Evolutionary conservation across 92 coral and sea anemone species (phyloP), one percentile per base, ranked within the genome.

Genomic region (Ricordea florida): DNA sequence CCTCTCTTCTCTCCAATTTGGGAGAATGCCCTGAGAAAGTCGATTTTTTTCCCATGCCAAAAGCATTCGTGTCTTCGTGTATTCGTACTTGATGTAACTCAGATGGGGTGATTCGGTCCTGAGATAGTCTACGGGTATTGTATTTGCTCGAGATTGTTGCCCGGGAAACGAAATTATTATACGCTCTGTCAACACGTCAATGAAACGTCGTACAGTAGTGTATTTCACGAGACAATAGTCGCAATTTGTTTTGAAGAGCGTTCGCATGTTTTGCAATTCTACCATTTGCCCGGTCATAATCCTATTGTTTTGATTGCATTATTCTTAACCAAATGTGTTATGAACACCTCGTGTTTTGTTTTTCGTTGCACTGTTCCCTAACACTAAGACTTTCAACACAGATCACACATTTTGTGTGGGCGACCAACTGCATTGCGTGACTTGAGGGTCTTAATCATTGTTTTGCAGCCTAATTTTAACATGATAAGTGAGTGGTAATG

Each of bases 401-500:
- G 76, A 69, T 37, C 37, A 20, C n/a, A 8, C 14, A 45, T 0
- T 26, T 1, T 2, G 16, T 17, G 27, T n/a, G n/a, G n/a, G n/a
- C n/a, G 26, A 18, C 17, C 30, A 46, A 9, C 22, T 42, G 52
- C 4, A 26, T 49, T 50, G 75, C 62, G 61, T 68, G 62, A 68
- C 62, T 7, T 4, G 62, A 51, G 25, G 4, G 16, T 27, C 62
- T 36, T 28, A n/a, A 18, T 52, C 20, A 67, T 67, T n/a, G 74
- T 67, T 35, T 36, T 20, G 14, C 35, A 64, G 28, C 52, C 50
- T 36, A 37, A 65, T 55, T 37, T 23, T n/a, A 64, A 52, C 41
- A 57, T 38, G 50, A 66, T 51, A 52, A 69, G 22, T 26, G 6
- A 22, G 52, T 53, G 41, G 55, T 69, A 52, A 37, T 41, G 36